Base-by-base conservation (phyloP, 2,888 invertebrate genomes). In the Stenchaetothrips biformis region DNA sequence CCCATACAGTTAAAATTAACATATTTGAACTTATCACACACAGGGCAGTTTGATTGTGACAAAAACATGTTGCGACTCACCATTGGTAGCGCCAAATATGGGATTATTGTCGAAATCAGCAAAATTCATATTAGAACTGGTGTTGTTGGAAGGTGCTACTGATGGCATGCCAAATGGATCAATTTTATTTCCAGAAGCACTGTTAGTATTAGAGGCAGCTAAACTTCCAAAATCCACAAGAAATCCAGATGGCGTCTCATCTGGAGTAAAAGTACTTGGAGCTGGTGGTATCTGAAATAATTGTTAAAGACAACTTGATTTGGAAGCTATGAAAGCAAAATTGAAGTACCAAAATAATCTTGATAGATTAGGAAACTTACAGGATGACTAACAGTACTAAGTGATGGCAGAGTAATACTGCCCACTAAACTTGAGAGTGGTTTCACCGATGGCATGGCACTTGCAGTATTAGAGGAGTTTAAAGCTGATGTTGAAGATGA, bases 41-140 rank as follows among this genome's bases (percentile, higher is more conserved):
- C 37, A 37, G 37, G 4, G 37, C 1, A 37, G 37, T 37, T 37
- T 37, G 37, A 37, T 37, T 2, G 1, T 2, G 2, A 37, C 37
- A 37, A 37, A 37, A 37, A 1, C 37, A 1, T 37, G 37, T 37
- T 53, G 13, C 0, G 13, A 25, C 67, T 74, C 11, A 74, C 67
- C 67, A 74, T 74, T 74, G n/a, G 85, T 82, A 49, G 89, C 89
- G 86, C 89, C 90, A 85, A 92, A 92, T 83, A 91, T 90, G 82
- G 92, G 91, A 85, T 92, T 92, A 87, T 92, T 92, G 84, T 93
- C 93, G 85, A 93, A 93, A 87, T 93, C 91, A 80, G 93, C 92
- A 86, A 93, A 92, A 74, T 81, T 80, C 79, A 49, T 59, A 80
- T 59, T 81, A 77, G 81, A 67, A 78, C 79, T 81, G 62, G 78